Evolutionary conservation across 2,888 invertebrate species (phyloP).

Genomic region (Gibbula magus): DNA sequence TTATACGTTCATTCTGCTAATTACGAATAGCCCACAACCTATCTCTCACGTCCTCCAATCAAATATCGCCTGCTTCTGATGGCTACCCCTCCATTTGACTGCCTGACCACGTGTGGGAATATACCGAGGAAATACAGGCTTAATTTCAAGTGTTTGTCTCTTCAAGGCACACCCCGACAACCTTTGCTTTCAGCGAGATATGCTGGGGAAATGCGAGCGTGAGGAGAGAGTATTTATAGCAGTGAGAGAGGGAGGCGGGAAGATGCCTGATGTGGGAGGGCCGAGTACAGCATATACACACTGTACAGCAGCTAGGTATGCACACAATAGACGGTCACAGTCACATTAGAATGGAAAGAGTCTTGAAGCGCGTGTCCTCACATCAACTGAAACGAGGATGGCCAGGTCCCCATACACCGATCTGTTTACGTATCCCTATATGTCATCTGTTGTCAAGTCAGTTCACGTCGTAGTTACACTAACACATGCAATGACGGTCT

Average conservation of each 20-base stretch:
- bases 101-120: slow-evolving; percentile 7
- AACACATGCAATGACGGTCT: too few relatives aligned
- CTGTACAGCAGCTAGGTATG: too few relatives aligned
- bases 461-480: too few relatives aligned
- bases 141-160: background rate
- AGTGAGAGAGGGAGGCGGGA: background rate
- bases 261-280: background rate
- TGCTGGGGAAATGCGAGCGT: background rate
- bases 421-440: too few relatives aligned
- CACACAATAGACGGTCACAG: too few relatives aligned
- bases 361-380: too few relatives aligned
- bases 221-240: background rate
- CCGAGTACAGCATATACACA: too few relatives aligned
- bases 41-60: slow-evolving; percentile 15
- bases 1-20: slow-evolving; percentile 11
- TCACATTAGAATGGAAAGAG: too few relatives aligned
- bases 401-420: too few relatives aligned
- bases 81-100: background rate
- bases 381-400: too few relatives aligned
- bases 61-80: background rate
- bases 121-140: background rate
- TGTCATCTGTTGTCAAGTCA: too few relatives aligned
- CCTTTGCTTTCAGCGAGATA: background rate
- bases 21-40: slow-evolving; percentile 10
- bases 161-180: slow-evolving; percentile 1